Conservation (phyloP, 2,888 invertebrate species). For the Epistrophe eligans region DNA sequence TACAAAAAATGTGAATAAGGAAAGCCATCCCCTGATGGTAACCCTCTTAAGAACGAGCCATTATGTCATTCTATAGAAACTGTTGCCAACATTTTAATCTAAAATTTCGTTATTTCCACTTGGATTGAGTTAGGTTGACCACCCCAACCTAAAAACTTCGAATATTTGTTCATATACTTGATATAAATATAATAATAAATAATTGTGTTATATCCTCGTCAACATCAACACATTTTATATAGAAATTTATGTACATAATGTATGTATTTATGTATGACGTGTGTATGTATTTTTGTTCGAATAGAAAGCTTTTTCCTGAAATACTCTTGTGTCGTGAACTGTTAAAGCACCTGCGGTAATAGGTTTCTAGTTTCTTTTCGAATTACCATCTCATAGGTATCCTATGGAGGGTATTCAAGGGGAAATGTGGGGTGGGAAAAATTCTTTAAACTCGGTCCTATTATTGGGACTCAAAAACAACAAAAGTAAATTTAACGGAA, state of each 20-base stretch:
- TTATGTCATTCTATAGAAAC: conserved; percentile 4
- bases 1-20: not conserved
- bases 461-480: conserved; percentile 37
- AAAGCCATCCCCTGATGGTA: not conserved
- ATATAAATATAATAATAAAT: conserved; percentile 7
- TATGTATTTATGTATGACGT: not conserved
- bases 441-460: not conserved
- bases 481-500: conserved; percentile 21
- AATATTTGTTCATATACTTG: not conserved
- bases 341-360: conserved; percentile 3
- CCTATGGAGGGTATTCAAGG: not conserved
- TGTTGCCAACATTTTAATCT: conserved; percentile 13
- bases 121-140: conserved; percentile 25
- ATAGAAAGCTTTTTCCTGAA: conserved; percentile 37
- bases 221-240: conserved; percentile 35
- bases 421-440: too few relatives aligned
- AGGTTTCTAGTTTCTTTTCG: not conserved
- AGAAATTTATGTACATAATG: not conserved
- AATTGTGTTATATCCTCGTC: conserved; percentile 41
- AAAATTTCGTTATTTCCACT: conserved; percentile 44
- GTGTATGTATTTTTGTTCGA: not conserved
- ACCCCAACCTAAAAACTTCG: not conserved
- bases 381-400: not conserved
- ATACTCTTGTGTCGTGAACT: not conserved
- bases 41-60: conserved; percentile 5